Conservation (phyloP, 2,888 invertebrate genomes). For the Xylota segnis region DNA sequence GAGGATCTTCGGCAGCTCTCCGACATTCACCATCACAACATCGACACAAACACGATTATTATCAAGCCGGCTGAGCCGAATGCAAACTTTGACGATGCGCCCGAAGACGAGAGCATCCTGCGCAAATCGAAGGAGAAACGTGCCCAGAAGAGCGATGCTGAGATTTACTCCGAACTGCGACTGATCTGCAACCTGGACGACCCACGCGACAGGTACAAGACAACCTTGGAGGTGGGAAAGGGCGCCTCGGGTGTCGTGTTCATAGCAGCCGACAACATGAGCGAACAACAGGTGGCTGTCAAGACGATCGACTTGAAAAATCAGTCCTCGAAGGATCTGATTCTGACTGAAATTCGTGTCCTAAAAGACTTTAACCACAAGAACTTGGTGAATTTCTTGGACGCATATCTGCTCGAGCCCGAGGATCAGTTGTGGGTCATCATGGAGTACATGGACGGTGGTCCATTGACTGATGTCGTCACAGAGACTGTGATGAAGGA, state of each 20-base stretch:
- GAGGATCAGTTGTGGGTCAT: conserved; percentile 98
- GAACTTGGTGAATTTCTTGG: conserved; percentile 97
- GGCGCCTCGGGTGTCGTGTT: conserved; percentile 97
- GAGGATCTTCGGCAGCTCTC: conserved; percentile 83
- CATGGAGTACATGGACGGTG: conserved; percentile 97
- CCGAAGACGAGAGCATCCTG: conserved; percentile 83
- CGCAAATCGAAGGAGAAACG: conserved; percentile 84
- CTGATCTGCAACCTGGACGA: conserved; percentile 93
- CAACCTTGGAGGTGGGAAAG: conserved; percentile 93
- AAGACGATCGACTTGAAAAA: conserved; percentile 98
- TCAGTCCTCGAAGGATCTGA: conserved; percentile 97
- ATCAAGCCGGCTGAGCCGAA: conserved; percentile 82
- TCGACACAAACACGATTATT: conserved; percentile 83
- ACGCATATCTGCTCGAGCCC: conserved; percentile 95
- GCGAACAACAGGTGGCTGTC: conserved; percentile 93
- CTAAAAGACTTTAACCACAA: conserved; percentile 96
- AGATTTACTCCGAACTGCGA: conserved; percentile 90
- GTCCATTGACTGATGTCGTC: conserved; percentile 98
- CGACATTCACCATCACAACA: conserved; percentile 76
- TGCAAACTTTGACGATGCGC: conserved; percentile 83
- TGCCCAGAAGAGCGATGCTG: conserved; percentile 83
- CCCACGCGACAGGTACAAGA: conserved; percentile 92
- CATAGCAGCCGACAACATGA: conserved; percentile 92
- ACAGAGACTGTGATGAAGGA: conserved; percentile 99
- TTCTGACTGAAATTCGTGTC: conserved; percentile 97